These are phyloP conservation scores for Cyaniris semiargus DNA, from an alignment of 2,888 invertebrate genomes.

Conservation along the genomic window DNA sequence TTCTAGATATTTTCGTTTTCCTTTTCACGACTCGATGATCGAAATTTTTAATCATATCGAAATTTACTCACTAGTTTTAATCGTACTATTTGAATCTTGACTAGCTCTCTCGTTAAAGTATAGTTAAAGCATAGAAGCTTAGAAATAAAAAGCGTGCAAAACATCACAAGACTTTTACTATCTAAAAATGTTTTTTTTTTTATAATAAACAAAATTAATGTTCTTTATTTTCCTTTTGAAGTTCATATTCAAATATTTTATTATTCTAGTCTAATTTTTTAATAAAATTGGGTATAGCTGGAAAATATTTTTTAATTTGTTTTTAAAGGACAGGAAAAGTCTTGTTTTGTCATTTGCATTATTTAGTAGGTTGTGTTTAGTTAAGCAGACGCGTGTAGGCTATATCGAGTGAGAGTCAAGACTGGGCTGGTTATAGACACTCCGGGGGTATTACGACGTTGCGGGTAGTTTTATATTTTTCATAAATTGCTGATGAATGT, in stretches of 20 bases:
- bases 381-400: slow-evolving; percentile 45
- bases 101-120: slow-evolving; percentile 17
- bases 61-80: slow-evolving; percentile 21
- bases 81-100: slow-evolving; percentile 17
- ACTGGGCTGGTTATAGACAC: slow-evolving; percentile 50
- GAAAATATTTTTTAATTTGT: not conserved
- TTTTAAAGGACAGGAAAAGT: not conserved
- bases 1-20: not conserved
- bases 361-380: slow-evolving; percentile 23
- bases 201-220: too few relatives aligned
- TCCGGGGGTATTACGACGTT: slow-evolving; percentile 22
- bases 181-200: not conserved
- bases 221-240: too few relatives aligned
- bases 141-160: not conserved
- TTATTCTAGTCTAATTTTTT: too few relatives aligned
- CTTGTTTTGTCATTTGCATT: not conserved
- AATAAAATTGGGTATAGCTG: not conserved
- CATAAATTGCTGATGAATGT: not conserved
- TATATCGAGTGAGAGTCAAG: slow-evolving; percentile 57
- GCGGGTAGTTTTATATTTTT: slow-evolving; percentile 29
- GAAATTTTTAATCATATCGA: slow-evolving; percentile 28
- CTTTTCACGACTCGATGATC: not conserved
- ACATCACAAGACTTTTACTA: not conserved
- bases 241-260: too few relatives aligned
- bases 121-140: slow-evolving; percentile 15